Conservation (phyloP, 2,888 invertebrate species). For the Hypena proboscidalis region DNA sequence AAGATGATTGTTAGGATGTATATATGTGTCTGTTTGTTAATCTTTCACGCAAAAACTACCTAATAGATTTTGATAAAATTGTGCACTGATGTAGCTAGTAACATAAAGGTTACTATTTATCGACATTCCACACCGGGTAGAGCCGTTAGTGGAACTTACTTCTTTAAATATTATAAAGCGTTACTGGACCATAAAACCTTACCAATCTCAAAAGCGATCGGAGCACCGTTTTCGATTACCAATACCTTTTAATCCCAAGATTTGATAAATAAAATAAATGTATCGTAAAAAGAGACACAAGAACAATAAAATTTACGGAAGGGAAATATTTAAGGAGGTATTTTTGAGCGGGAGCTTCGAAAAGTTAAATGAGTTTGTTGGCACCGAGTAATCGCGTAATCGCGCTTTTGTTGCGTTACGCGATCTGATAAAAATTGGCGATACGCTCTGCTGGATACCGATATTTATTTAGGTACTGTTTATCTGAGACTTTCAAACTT, state of each 20-base stretch:
- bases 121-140: too few species aligned
- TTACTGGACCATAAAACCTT: too few species aligned
- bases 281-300: constrained; percentile 69
- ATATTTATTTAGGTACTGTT: constrained; percentile 33
- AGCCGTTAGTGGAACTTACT: too few species aligned
- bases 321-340: constrained; percentile 70
- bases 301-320: constrained; percentile 78
- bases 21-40: too few species aligned
- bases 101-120: too few species aligned
- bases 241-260: constrained; percentile 61
- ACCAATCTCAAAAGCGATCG: too few species aligned
- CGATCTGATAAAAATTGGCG: constrained; percentile 73
- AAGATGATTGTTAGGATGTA: too few species aligned
- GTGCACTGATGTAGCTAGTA: too few species aligned
- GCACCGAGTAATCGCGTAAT: constrained; percentile 70
- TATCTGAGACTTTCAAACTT: constrained; percentile 11
- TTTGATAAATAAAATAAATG: constrained; percentile 76
- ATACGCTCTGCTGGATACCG: constrained; percentile 51
- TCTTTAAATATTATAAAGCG: too few species aligned
- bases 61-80: too few species aligned
- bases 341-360: constrained; percentile 72
- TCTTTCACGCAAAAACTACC: too few species aligned
- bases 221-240: constrained; percentile 15
- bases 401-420: constrained; percentile 70
- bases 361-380: constrained; percentile 84